These are phyloP conservation scores for Tetragnatha versicolor DNA, from an alignment of 1,140 invertebrate species.

Conservation along the genomic window DNA sequence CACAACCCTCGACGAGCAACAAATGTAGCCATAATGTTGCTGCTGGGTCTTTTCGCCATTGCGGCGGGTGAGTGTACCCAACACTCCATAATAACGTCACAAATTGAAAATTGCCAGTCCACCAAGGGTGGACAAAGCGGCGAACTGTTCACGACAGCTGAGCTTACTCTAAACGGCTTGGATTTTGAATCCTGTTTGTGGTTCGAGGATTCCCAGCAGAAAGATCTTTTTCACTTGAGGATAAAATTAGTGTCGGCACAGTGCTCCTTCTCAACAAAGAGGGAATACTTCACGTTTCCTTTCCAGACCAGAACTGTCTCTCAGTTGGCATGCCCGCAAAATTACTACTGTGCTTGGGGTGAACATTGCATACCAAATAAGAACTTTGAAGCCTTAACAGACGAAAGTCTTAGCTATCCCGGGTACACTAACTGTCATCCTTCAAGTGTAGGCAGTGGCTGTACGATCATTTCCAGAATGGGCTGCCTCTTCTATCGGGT, in stretches of 20 bases:
- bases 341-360: not conserved
- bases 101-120: not conserved
- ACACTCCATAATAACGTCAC: not conserved
- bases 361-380: not conserved
- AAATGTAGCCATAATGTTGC: not conserved
- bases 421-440: constrained; percentile 5
- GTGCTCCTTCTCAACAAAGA: not conserved
- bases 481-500: constrained; percentile 13
- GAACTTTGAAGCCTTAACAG: not conserved
- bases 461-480: constrained; percentile 13
- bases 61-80: not conserved
- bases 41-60: not conserved
- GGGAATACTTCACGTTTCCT: not conserved
- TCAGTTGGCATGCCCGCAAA: not conserved
- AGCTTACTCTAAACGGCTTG: not conserved
- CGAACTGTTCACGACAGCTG: not conserved
- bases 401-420: not conserved
- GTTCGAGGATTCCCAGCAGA: not conserved
- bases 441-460: constrained; percentile 7
- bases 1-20: not conserved
- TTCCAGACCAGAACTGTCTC: not conserved
- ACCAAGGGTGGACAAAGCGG: not conserved
- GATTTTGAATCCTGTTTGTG: not conserved
- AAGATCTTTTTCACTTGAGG: not conserved
- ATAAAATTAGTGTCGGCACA: not conserved